Percentiles rank a stretch among this genome's conserved stretches.
Evolutionary conservation across 2,797 vertebrate species (phyloP).

Genomic region (Choloepus didactylus): DNA sequence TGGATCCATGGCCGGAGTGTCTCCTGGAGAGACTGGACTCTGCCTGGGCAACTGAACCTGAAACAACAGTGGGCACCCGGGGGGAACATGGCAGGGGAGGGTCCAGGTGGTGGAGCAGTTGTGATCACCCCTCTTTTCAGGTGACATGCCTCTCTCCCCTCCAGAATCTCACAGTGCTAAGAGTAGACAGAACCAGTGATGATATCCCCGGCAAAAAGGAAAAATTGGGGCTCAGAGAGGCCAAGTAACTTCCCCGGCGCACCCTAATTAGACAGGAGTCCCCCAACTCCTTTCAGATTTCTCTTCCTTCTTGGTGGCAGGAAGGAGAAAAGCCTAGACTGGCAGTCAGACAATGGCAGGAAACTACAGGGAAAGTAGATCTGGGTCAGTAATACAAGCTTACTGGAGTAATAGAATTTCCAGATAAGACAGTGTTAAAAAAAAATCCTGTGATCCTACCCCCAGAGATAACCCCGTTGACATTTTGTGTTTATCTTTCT

Average conservation of each 20-base stretch:
- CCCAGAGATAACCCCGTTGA: neutral
- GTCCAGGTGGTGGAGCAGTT: neutral
- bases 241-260: too few species aligned
- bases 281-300: neutral
- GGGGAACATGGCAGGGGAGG: neutral
- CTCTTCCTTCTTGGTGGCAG: neutral
- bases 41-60: neutral
- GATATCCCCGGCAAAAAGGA: neutral
- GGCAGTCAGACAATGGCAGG: neutral
- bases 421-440: neutral
- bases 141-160: neutral
- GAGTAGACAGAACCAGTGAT: neutral
- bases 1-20: neutral
- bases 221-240: neutral
- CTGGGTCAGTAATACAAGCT: neutral
- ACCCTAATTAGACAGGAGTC: neutral
- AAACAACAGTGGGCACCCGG: neutral
- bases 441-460: neutral
- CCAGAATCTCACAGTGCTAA: neutral
- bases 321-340: neutral
- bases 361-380: neutral
- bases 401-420: neutral
- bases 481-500: conserved; percentile 12
- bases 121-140: neutral
- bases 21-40: neutral